Evolutionary conservation across 1,140 invertebrate genomes (phyloP).

Genomic region (Philopotamus ludificatus): DNA sequence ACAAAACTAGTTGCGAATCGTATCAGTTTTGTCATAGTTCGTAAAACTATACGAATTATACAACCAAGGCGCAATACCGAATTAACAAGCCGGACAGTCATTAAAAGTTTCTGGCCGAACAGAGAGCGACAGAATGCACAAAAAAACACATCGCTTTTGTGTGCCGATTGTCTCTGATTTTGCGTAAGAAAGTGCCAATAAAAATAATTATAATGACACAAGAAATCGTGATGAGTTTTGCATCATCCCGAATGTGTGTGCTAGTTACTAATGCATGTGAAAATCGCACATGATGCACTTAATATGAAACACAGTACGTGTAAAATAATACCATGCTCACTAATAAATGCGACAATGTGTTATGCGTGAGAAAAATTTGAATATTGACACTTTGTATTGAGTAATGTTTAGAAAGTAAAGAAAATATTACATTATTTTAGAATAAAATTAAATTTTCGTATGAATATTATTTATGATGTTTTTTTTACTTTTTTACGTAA

Average conservation of each 20-base stretch:
- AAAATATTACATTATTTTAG: no score
- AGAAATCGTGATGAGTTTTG: constrained; percentile 24
- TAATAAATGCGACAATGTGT: no score
- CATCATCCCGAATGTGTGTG: no score
- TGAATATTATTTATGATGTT: no score
- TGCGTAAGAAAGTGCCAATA: background rate
- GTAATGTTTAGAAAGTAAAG: no score
- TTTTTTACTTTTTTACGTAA: no score
- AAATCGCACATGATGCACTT: background rate
- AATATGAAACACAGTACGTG: no score
- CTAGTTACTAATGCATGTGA: background rate
- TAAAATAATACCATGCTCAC: no score
- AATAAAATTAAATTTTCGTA: no score
- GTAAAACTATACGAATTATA: constrained; percentile 10
- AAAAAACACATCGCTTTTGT: background rate
- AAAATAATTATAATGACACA: constrained; percentile 19
- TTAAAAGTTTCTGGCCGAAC: constrained; percentile 15
- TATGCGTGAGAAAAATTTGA: no score
- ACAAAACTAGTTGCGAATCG: background rate
- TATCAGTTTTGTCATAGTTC: constrained; percentile 2
- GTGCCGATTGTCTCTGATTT: background rate
- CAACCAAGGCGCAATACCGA: background rate
- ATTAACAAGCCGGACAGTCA: constrained; percentile 7
- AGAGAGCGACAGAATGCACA: background rate
- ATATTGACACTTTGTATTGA: no score